Conservation (phyloP, 1,140 invertebrate species). For the Tenebrio molitor region DNA sequence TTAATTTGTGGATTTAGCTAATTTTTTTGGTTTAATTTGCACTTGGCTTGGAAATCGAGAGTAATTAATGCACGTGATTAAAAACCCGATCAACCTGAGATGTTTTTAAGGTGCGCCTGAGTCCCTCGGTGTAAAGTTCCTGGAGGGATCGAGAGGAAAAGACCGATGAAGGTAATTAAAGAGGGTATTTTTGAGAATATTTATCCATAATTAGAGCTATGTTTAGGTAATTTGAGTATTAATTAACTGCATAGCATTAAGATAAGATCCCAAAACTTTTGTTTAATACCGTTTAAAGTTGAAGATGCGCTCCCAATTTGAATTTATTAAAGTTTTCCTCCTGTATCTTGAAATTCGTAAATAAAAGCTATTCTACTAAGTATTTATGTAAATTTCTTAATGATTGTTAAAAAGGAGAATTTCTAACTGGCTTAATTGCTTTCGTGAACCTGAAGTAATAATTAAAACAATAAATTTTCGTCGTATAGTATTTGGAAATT, state of each 20-base stretch:
- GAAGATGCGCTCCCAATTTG: conserved; percentile 48
- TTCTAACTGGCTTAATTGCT: conserved; percentile 43
- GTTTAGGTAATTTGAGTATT: conserved; percentile 57
- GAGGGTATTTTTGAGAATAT: conserved; percentile 53
- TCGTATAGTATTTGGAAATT: not conserved
- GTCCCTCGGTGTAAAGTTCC: conserved; percentile 32
- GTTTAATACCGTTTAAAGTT: conserved; percentile 49
- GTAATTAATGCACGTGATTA: conserved; percentile 20
- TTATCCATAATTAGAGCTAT: conserved; percentile 53
- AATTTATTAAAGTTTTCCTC: conserved; percentile 51
- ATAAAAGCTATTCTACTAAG: conserved; percentile 47
- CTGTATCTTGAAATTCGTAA: conserved; percentile 48
- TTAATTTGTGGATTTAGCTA: too few species aligned
- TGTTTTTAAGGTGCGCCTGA: conserved; percentile 21
- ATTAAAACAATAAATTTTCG: conserved; percentile 39
- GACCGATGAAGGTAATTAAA: conserved; percentile 51
- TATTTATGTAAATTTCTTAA: conserved; percentile 51
- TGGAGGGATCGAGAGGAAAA: conserved; percentile 34
- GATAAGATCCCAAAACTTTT: conserved; percentile 51
- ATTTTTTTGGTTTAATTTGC: too few species aligned
- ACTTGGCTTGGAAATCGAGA: not conserved
- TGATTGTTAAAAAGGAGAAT: conserved; percentile 47
- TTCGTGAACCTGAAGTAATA: conserved; percentile 33
- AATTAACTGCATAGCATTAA: conserved; percentile 54
- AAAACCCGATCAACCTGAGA: conserved; percentile 26